These are phyloP conservation scores for Lethrus apterus DNA, from an alignment of 1,140 invertebrate genomes.

Conservation along the genomic window DNA sequence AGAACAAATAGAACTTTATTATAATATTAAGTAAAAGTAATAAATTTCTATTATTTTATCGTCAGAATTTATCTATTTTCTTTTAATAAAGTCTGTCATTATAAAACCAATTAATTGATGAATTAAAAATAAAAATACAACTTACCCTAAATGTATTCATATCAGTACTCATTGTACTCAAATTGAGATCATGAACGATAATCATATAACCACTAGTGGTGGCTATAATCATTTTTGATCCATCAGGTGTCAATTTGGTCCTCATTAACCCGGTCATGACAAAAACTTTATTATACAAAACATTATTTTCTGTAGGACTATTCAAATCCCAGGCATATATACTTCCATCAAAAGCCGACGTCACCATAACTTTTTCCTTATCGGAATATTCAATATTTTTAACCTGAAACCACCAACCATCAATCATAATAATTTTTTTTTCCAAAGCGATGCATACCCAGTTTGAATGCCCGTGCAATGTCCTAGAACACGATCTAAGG, in stretches of 20 bases:
- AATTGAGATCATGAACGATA: slow-evolving; percentile 80
- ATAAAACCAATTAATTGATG: no score
- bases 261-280: slow-evolving; percentile 77
- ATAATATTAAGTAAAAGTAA: no score
- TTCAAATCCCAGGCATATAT: slow-evolving; percentile 95
- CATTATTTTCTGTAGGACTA: slow-evolving; percentile 69
- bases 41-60: no score
- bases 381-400: slow-evolving; percentile 92
- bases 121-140: slow-evolving; percentile 4
- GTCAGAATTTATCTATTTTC: no score
- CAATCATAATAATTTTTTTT: slow-evolving; percentile 10
- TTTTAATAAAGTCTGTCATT: no score
- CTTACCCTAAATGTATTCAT: slow-evolving; percentile 76
- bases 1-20: no score
- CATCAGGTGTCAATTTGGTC: slow-evolving; percentile 76
- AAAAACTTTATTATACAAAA: slow-evolving; percentile 75
- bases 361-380: slow-evolving; percentile 77
- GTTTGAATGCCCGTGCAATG: slow-evolving; percentile 80
- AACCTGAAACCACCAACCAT: slow-evolving; percentile 41
- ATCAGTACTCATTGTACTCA: slow-evolving; percentile 70
- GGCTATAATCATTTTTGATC: slow-evolving; percentile 80
- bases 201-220: slow-evolving; percentile 85
- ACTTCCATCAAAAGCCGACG: slow-evolving; percentile 87
- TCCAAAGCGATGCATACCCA: slow-evolving; percentile 54
- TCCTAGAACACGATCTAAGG: slow-evolving; percentile 66